A percentile compares a stretch with the other conserved stretches of the same genome.
These are phyloP conservation scores for Aphidius colemani DNA, from an alignment of 2,888 invertebrate genomes.

Conservation along the genomic window DNA sequence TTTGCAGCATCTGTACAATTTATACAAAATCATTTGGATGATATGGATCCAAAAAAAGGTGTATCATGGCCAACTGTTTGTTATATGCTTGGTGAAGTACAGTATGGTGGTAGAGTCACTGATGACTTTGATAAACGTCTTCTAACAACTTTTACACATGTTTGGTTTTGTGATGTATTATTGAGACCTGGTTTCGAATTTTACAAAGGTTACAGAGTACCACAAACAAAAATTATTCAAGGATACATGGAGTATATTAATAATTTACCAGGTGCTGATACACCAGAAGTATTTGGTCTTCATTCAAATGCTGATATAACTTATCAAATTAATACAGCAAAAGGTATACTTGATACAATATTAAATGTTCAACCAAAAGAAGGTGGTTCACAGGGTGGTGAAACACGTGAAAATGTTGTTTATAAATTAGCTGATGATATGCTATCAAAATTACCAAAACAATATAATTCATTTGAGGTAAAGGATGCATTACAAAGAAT, in stretches of 20 bases:
- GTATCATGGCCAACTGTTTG: constrained; percentile 97
- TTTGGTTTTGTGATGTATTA: constrained; percentile 93
- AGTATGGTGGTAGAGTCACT: constrained; percentile 88
- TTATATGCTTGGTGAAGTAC: constrained; percentile 93
- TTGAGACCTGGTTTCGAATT: constrained; percentile 89
- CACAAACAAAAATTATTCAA: constrained; percentile 78
- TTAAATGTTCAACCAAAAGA: constrained; percentile 97
- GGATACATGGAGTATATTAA: constrained; percentile 87
- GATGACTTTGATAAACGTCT: constrained; percentile 96
- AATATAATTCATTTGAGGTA: constrained; percentile 88
- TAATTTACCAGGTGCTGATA: constrained; percentile 81
- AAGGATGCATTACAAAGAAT: constrained; percentile 86
- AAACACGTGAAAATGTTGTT: constrained; percentile 90
- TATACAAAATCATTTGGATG: constrained; percentile 94
- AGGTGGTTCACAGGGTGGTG: constrained; percentile 87
- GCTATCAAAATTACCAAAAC: constrained; percentile 82
- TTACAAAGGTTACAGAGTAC: constrained; percentile 91
- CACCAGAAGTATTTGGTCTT: constrained; percentile 95
- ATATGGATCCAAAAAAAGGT: constrained; percentile 95
- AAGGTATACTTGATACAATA: constrained; percentile 90
- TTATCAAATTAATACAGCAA: constrained; percentile 95
- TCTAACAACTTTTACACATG: constrained; percentile 89
- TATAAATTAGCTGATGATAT: constrained; percentile 92
- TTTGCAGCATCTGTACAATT: constrained; percentile 95
- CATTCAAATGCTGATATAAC: constrained; percentile 97